These are phyloP conservation scores for Rana temporaria DNA, from an alignment of 2,113 vertebrate genomes.

Conservation along the genomic window DNA sequence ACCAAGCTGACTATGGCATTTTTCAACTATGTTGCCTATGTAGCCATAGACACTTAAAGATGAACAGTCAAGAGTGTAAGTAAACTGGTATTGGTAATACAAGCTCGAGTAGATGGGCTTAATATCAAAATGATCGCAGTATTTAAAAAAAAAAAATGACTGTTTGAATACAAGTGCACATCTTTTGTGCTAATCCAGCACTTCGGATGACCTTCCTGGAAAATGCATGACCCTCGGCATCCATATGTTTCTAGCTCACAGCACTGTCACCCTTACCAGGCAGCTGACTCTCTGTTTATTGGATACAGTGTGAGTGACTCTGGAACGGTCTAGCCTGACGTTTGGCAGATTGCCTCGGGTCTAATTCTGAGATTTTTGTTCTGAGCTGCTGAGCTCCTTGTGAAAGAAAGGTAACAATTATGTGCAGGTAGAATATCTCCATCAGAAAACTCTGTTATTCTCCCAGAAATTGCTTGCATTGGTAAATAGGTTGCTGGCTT, in stretches of 20 bases:
- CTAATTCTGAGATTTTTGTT: not conserved
- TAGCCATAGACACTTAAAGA: too few relatives aligned
- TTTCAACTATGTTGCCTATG: too few relatives aligned
- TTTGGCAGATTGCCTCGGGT: conserved; percentile 22
- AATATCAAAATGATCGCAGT: too few relatives aligned
- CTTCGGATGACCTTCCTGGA: not conserved
- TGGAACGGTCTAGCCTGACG: conserved; percentile 1
- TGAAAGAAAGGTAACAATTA: not conserved
- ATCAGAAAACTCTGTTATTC: not conserved
- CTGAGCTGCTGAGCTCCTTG: not conserved
- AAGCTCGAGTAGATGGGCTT: too few relatives aligned
- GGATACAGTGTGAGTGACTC: not conserved
- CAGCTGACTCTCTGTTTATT: conserved; percentile 1
- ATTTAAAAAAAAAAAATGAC: too few relatives aligned
- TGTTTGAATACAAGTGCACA: not conserved
- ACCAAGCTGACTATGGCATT: too few relatives aligned
- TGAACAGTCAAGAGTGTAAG: too few relatives aligned
- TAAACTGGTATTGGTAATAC: too few relatives aligned
- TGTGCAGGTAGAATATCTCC: conserved; percentile 17
- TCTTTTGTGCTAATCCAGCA: not conserved
- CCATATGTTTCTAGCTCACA: not conserved
- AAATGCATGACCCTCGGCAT: not conserved
- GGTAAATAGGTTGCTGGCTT: conserved; percentile 5
- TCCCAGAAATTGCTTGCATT: not conserved
- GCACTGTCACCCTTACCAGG: not conserved